Percentiles rank a stretch among this genome's conserved stretches.
Conservation (phyloP, 2,888 invertebrate genomes). For the Tetramorium bicarinatum region DNA sequence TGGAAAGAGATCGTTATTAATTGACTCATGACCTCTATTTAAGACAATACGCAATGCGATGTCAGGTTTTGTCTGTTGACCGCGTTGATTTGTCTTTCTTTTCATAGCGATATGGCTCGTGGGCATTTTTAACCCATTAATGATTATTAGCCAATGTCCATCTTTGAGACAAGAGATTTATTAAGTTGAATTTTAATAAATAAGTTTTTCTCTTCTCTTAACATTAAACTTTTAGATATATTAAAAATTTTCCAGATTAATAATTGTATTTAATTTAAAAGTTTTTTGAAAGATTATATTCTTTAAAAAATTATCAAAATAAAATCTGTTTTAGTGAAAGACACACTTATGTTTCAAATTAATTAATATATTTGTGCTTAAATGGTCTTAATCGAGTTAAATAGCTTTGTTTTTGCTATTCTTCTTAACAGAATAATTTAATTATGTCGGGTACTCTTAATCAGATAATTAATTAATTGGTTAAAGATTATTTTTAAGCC, state of each 20-base stretch:
- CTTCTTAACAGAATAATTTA: background rate
- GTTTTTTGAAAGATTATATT: background rate
- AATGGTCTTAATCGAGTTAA: constrained; percentile 18
- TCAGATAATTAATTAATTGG: constrained; percentile 13
- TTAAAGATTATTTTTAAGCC: background rate
- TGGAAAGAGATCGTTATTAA: constrained; percentile 51
- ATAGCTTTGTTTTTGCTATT: background rate
- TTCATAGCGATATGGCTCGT: background rate
- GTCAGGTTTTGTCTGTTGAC: constrained; percentile 11
- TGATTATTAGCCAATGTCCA: background rate
- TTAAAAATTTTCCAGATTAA: background rate
- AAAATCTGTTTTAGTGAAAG: background rate
- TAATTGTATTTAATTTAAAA: constrained; percentile 15
- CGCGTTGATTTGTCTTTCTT: constrained; percentile 20
- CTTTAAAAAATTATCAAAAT: background rate
- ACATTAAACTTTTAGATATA: background rate
- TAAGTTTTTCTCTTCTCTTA: constrained; percentile 1
- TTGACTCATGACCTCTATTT: constrained; percentile 51
- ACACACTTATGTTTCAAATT: background rate
- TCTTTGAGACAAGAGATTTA: background rate
- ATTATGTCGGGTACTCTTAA: background rate
- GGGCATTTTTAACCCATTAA: constrained; percentile 18
- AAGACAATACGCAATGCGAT: constrained; percentile 14
- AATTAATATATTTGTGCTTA: background rate
- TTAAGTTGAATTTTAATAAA: constrained; percentile 8